Evolutionary conservation across 2,888 invertebrate genomes (phyloP), one percentile per base, ranked within the genome.

Genomic region (Volucella zonaria): DNA sequence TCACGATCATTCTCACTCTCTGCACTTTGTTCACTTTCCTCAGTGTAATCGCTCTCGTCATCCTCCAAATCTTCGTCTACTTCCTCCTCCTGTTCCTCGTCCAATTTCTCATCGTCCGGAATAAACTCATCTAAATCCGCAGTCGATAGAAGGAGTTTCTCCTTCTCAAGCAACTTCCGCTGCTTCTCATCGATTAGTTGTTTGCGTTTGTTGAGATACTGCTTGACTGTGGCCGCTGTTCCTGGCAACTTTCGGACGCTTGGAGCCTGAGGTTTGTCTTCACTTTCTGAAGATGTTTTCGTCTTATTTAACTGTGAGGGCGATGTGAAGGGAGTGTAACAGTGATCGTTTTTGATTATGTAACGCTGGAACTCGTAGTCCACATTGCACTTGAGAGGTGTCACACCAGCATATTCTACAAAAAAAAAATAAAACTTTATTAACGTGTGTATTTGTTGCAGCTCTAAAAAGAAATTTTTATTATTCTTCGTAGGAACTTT

Each of bases 291-390:
- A 3, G 87, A 70, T 59, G 89, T 87, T 66, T 89, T 89, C 2
- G 88, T 87, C 42, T 89, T 64, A 12, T 87, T 89, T 83, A 91
- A 90, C 88, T 93, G 94, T 88, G 93, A 93, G 42, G 95, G 94
- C 75, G 95, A 95, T 43, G 94, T 95, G 47, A 94, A 93, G 58
- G 95, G 94, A 56, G 96, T 96, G 87, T 96, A 96, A 89, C 96
- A 96, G 89, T 97, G 96, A 90, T 96, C 96, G 92, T 96, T 94
- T 89, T 94, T 94, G 87, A 95, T 94, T 4, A 95, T 88, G 73
- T 89, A 89, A 40, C 91, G 62, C 52, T 90, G 88, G 15, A 91
- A 91, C 66, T 92, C 91, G n/a, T 89, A 88, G 68, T 92, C 91
- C 8, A 90, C 89, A 40, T 90, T 89, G 11, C 90, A 88, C 66